Evolutionary conservation across 2,888 invertebrate species (phyloP).

Genomic region (Drosophila diplacantha): DNA sequence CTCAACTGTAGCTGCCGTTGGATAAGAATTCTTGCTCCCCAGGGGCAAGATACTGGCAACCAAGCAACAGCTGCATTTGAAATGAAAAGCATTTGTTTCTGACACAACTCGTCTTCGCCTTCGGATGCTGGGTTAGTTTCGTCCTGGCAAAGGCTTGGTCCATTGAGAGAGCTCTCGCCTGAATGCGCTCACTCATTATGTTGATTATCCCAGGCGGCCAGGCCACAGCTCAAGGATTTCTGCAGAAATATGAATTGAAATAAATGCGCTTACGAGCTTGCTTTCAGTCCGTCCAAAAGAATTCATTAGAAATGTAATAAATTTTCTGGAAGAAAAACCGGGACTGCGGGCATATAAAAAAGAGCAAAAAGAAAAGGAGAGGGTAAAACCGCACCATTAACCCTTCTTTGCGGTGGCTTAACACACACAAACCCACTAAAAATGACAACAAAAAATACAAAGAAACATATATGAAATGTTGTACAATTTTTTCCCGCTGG

Average conservation of each 20-base stretch:
- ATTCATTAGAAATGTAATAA: conserved; percentile 68
- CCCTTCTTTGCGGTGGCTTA: conserved; percentile 63
- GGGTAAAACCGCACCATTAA: conserved; percentile 57
- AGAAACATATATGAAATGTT: conserved; percentile 38
- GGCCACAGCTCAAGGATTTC: conserved; percentile 51
- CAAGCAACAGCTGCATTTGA: conserved; percentile 69
- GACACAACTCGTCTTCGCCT: conserved; percentile 70
- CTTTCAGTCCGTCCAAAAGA: conserved; percentile 24
- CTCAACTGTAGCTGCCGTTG: conserved; percentile 15
- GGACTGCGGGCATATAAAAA: conserved; percentile 1
- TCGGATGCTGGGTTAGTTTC: conserved; percentile 28
- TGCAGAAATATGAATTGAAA: conserved; percentile 67
- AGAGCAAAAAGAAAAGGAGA: conserved; percentile 1
- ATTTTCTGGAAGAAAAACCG: conserved; percentile 38
- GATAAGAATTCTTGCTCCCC: conserved; percentile 54
- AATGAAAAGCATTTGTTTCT: conserved; percentile 75
- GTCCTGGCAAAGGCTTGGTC: conserved; percentile 44
- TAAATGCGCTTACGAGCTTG: conserved; percentile 61
- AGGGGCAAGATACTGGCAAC: conserved; percentile 41
- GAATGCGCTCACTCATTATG: conserved; percentile 72
- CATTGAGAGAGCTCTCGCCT: conserved; percentile 63
- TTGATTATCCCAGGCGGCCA: conserved; percentile 65
- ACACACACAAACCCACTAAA: conserved; percentile 27
- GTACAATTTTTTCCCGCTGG: conserved; percentile 25
- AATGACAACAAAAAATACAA: conserved; percentile 1